Percentiles rank a stretch among this genome's conserved stretches.
Evolutionary conservation across 2,888 invertebrate species (phyloP).

Genomic region (Noctua comes): DNA sequence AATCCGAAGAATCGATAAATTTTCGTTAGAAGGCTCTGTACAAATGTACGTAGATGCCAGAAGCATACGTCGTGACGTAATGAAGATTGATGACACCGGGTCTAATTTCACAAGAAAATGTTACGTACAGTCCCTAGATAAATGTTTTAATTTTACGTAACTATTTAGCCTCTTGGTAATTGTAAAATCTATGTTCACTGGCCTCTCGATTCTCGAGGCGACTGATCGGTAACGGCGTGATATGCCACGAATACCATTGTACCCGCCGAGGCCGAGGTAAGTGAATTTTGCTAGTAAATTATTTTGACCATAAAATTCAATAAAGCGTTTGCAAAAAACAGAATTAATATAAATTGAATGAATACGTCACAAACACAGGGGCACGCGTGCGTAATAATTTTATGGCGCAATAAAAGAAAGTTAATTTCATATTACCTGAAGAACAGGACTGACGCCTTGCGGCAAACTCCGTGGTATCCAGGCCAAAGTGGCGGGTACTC

Average conservation of each 20-base stretch:
- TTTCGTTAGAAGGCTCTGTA: background rate
- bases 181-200: conserved; percentile 39
- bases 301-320: conserved; percentile 19
- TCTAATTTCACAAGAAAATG: conserved; percentile 29
- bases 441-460: conserved; percentile 92
- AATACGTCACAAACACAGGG: conserved; percentile 12
- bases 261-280: conserved; percentile 39
- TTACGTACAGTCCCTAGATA: conserved; percentile 40
- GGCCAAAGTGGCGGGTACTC: conserved; percentile 94
- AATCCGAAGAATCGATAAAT: background rate
- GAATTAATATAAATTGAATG: conserved; percentile 29
- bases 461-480: conserved; percentile 92
- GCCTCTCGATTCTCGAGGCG: conserved; percentile 49
- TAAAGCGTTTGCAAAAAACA: background rate
- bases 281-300: conserved; percentile 13
- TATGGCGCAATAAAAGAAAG: conserved; percentile 51
- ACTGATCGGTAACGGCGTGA: conserved; percentile 51
- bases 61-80: conserved; percentile 34
- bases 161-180: conserved; percentile 38
- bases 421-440: conserved; percentile 87
- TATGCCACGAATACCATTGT: conserved; percentile 59
- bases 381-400: background rate
- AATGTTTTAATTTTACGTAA: conserved; percentile 45
- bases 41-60: background rate
- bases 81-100: conserved; percentile 48